Evolutionary conservation across 2,113 vertebrate species (phyloP).

Genomic region (Brienomyrus longianalis): DNA sequence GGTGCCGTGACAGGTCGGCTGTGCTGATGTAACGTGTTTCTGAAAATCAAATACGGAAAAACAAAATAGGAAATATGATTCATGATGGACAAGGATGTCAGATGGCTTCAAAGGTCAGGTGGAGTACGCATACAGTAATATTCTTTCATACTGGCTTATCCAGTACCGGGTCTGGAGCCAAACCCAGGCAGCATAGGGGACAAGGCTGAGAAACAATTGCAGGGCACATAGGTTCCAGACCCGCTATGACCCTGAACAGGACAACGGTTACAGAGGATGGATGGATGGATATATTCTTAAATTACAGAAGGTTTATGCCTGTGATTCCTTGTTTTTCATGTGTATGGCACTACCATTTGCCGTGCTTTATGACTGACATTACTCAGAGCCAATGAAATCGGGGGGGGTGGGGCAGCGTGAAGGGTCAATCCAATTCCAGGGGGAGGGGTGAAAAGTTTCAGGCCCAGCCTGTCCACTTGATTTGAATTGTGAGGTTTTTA

Average conservation of each 20-base stretch:
- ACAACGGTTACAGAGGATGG: not conserved
- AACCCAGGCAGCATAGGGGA: not conserved
- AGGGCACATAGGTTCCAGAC: not conserved
- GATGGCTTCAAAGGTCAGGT: not conserved
- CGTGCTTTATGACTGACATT: not conserved
- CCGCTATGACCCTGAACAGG: not conserved
- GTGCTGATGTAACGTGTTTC: not conserved
- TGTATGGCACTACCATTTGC: not conserved
- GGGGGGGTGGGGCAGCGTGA: no score
- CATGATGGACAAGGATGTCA: not conserved
- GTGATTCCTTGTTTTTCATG: not conserved
- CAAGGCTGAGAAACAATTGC: not conserved
- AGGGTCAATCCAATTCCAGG: not conserved
- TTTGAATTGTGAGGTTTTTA: not conserved
- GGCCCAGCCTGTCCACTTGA: not conserved
- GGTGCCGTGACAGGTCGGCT: not conserved
- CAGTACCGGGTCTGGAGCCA: not conserved
- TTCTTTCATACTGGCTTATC: not conserved
- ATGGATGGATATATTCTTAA: not conserved
- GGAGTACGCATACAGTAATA: not conserved
- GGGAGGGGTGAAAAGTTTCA: not conserved
- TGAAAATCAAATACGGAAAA: not conserved
- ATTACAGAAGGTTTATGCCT: not conserved
- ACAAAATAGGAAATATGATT: not conserved
- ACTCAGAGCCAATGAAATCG: not conserved